Conservation (phyloP, 2,797 vertebrate species). For the Pipistrellus kuhlii region DNA sequence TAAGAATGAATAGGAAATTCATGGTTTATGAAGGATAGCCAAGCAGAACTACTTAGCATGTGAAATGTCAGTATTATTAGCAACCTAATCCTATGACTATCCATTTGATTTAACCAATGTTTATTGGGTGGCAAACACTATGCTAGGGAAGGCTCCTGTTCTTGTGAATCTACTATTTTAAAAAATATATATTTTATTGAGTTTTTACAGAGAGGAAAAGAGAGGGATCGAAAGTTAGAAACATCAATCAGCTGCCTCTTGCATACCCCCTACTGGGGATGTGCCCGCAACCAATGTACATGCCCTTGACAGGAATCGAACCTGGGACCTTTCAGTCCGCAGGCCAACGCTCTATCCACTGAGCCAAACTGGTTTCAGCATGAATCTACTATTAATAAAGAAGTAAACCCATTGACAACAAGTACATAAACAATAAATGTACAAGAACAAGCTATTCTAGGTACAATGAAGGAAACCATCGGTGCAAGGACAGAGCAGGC, state of each 20-base stretch:
- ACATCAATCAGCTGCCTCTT: no score
- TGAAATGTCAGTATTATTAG: not conserved
- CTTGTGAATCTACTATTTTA: not conserved
- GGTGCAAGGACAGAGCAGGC: not conserved
- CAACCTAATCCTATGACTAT: not conserved
- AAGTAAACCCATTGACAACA: not conserved
- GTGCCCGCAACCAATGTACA: no score
- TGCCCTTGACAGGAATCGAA: no score
- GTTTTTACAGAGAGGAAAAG: no score
- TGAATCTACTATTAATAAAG: not conserved
- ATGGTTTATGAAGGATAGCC: not conserved
- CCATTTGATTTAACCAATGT: slow-evolving; percentile 1
- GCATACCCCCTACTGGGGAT: no score
- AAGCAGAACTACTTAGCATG: not conserved
- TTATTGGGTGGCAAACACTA: not conserved
- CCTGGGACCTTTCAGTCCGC: no score
- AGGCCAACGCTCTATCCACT: no score
- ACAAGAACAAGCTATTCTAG: not conserved
- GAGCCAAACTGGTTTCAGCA: no score
- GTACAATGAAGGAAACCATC: not conserved
- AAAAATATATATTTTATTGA: no score
- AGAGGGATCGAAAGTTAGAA: no score
- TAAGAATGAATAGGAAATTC: slow-evolving; percentile 43
- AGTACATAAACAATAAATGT: not conserved
- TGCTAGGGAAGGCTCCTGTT: not conserved